These are phyloP conservation scores for Leptinotarsa undecemlineata DNA, from an alignment of 1,140 invertebrate genomes.

Conservation along the genomic window DNA sequence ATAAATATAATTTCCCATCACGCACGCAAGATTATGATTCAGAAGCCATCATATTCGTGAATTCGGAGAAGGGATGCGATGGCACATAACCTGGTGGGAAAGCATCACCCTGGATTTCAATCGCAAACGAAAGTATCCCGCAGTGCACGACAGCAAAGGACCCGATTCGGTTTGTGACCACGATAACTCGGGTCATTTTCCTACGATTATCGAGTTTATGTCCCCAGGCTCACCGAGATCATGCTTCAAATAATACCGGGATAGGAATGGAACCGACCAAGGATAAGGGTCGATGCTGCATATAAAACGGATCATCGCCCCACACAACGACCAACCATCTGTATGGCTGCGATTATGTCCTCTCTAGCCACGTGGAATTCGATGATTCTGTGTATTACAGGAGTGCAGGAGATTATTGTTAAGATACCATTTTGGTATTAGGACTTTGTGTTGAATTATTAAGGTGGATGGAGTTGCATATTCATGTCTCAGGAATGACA, in stretches of 20 bases:
- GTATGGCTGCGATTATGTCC: constrained; percentile 24
- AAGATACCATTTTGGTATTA: too few species aligned
- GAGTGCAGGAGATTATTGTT: background rate
- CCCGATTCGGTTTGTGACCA: too few species aligned
- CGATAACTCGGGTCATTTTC: background rate
- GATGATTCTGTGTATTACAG: constrained; percentile 9
- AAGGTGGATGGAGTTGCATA: too few species aligned
- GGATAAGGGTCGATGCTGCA: constrained; percentile 38
- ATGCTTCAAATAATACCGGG: constrained; percentile 37
- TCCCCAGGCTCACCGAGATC: constrained; percentile 26
- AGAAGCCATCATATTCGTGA: constrained; percentile 47
- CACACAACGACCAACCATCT: constrained; percentile 33
- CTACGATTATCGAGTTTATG: background rate
- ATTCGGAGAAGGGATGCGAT: constrained; percentile 37
- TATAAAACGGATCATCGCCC: constrained; percentile 46
- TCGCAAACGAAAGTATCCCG: background rate
- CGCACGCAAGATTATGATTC: constrained; percentile 47
- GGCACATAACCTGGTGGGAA: constrained; percentile 12
- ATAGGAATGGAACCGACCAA: constrained; percentile 29
- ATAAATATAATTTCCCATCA: constrained; percentile 47
- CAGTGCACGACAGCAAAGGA: too few species aligned
- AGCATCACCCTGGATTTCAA: background rate
- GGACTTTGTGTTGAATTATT: too few species aligned
- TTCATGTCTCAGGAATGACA: too few species aligned
- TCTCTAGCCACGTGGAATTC: constrained; percentile 19